These are phyloP conservation scores for Oxyteleia sp. DNA, from an alignment of 2,888 invertebrate genomes.

Conservation along the genomic window DNA sequence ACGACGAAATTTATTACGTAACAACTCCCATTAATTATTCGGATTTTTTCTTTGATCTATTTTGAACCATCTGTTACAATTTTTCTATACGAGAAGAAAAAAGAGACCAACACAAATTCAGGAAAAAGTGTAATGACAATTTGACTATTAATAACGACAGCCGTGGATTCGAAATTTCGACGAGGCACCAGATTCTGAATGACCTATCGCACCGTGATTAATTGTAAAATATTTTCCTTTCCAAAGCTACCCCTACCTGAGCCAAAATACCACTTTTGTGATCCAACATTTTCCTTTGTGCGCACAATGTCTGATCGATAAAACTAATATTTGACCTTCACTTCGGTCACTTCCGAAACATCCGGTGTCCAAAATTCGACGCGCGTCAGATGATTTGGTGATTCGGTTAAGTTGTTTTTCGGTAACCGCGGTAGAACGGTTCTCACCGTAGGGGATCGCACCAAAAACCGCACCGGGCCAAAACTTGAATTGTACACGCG, in stretches of 20 bases:
- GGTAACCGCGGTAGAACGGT: constrained; percentile 31
- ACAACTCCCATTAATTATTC: no score
- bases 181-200: no score
- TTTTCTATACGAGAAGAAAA: no score
- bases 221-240: no score
- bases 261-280: constrained; percentile 27
- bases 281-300: constrained; percentile 21
- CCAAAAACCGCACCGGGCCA: constrained; percentile 45
- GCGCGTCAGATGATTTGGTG: constrained; percentile 44
- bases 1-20: no score
- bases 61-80: no score
- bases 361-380: constrained; percentile 51
- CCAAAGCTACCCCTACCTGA: neutral
- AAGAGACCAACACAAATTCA: no score
- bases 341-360: constrained; percentile 47
- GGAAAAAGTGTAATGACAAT: no score
- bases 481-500: constrained; percentile 52
- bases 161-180: no score
- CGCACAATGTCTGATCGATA: constrained; percentile 38
- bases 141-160: no score
- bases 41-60: no score
- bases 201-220: no score
- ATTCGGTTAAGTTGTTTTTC: constrained; percentile 59
- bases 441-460: constrained; percentile 34
- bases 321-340: constrained; percentile 54